These are phyloP conservation scores for Caenorhabditis wallacei DNA, from an alignment of 2,888 invertebrate species.

Conservation along the genomic window DNA sequence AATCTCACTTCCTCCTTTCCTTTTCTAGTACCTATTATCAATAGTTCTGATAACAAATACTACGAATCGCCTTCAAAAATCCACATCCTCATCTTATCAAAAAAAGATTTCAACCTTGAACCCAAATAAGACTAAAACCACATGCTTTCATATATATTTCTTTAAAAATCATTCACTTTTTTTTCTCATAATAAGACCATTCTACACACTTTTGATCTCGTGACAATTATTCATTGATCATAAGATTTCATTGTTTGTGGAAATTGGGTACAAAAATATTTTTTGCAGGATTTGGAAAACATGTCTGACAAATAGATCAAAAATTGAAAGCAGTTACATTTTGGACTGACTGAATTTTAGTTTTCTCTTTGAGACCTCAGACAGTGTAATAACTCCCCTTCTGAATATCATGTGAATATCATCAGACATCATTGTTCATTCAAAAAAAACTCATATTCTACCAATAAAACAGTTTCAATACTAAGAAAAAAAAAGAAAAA, in stretches of 20 bases:
- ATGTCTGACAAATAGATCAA: neutral
- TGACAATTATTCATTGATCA: neutral
- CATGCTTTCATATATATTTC: neutral
- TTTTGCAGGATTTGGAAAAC: too few relatives aligned
- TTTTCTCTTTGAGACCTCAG: too few relatives aligned
- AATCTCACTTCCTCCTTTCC: too few relatives aligned
- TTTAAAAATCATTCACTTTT: neutral
- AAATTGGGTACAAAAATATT: too few relatives aligned
- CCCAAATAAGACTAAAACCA: neutral
- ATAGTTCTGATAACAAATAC: too few relatives aligned
- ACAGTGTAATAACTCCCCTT: too few relatives aligned
- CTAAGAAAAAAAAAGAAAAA: neutral
- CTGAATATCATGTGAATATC: neutral
- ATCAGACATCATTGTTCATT: neutral
- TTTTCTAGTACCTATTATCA: too few relatives aligned
- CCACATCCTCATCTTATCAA: too few relatives aligned
- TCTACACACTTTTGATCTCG: conserved; percentile 11
- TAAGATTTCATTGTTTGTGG: too few relatives aligned
- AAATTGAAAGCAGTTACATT: neutral
- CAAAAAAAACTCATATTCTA: neutral
- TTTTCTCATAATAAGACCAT: neutral
- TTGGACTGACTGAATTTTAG: too few relatives aligned
- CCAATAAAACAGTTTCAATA: neutral
- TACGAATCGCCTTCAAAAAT: too few relatives aligned
- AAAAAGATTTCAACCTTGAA: neutral